Evolutionary conservation across 2,888 invertebrate species (phyloP).

Genomic region (Eulithis prunata): DNA sequence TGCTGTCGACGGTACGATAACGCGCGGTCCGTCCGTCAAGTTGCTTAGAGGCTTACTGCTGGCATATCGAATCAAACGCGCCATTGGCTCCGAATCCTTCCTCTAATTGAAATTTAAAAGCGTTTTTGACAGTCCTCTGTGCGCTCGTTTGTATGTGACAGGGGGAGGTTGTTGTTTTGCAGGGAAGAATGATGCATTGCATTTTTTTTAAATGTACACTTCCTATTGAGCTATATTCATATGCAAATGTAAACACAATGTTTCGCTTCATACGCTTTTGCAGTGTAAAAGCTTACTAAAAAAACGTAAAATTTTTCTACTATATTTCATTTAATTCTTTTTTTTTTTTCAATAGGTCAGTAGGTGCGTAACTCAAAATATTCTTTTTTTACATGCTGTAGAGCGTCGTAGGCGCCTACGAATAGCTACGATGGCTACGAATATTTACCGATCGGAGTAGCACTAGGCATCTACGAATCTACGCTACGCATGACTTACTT

Average conservation of each 20-base stretch:
- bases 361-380: too few species aligned
- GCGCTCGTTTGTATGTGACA: conserved; percentile 53
- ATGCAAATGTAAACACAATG: conserved; percentile 27
- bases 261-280: conserved; percentile 11
- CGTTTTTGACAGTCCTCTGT: conserved; percentile 63
- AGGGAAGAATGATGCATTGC: conserved; percentile 29
- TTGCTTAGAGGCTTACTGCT: conserved; percentile 61
- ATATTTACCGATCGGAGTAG: conserved; percentile 4
- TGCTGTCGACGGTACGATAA: conserved; percentile 42
- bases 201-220: conserved; percentile 29
- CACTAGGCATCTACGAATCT: not conserved
- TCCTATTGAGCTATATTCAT: conserved; percentile 23
- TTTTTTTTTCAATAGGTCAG: too few species aligned
- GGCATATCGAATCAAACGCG: conserved; percentile 62
- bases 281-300: conserved; percentile 7
- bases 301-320: not conserved
- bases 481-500: conserved; percentile 4
- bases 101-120: conserved; percentile 70
- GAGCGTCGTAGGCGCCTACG: conserved; percentile 23
- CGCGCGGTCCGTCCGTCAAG: conserved; percentile 54
- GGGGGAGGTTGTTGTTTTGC: conserved; percentile 37
- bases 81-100: conserved; percentile 61
- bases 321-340: too few species aligned
- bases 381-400: not conserved
- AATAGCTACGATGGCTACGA: conserved; percentile 15